Evolutionary conservation across 1,140 invertebrate species (phyloP), one percentile per base, ranked within the genome.

Genomic region (Chrysopa pallens): DNA sequence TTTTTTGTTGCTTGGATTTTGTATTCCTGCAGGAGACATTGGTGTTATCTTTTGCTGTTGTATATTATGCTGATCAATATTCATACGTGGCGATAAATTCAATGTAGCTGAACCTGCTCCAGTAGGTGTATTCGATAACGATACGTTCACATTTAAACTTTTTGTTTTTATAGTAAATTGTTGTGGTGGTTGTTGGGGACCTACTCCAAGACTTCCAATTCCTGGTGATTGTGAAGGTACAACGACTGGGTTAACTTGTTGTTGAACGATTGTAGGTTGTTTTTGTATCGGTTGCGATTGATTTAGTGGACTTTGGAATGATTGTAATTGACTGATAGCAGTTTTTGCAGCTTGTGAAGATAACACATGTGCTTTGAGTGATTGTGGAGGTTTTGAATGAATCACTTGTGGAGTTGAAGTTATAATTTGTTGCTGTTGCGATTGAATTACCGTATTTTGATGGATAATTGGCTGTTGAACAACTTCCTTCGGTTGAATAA

Each of bases 301-400:
- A 29, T 36, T 17, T 31, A 17, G 15, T n/a, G 40, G 42, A 35
- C 42, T 13, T 31, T 44, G 43, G 9, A 44, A 43, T 45, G 50
- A 43, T 6, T 38, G 41, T 42, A 48, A 46, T 31, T 52, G 50
- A 23, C 41, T 44, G 35, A 56, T 50, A 1, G 56, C 52, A 15
- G 52, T 54, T 46, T 57, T 53, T 6, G 58, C 55, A 11, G 51
- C 53, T 50, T 57, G 57, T 9, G 54, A 55, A 8, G 50, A 51
- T 27, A 72, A 46, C 2, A 72, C 68, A n/a, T 70, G 69, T 8
- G 69, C 69, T 46, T 72, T 72, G 1, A 71, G 50, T 28, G 63
- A 68, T 8, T 67, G 69, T 7, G 67, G 52, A 46, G 55, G 67
- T 45, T 64, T 64, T 0, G 51, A 42, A 28, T 53, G 56, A 1